A percentile compares a stretch with the other conserved stretches of the same genome.
Conservation (phyloP, 1,140 invertebrate species). For the Oedothorax gibbosus region DNA sequence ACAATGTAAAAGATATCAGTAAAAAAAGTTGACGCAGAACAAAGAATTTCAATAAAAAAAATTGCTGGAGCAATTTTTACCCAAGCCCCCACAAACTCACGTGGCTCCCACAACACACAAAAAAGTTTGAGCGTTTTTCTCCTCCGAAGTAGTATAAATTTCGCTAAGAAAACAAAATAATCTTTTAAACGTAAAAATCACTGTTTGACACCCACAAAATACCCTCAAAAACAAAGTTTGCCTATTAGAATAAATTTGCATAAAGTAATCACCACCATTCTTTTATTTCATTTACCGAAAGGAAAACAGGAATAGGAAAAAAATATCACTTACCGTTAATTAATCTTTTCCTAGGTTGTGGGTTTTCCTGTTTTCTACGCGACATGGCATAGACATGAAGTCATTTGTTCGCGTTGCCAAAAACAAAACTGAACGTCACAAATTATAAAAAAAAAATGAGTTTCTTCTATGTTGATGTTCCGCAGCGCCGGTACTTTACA, state of each 20-base stretch:
- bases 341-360: conserved; percentile 65
- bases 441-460: conserved; percentile 43
- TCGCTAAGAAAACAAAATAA: not conserved
- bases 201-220: not conserved
- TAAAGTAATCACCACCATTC: not conserved
- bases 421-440: conserved; percentile 35
- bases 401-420: conserved; percentile 34
- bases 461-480: conserved; percentile 29
- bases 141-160: not conserved
- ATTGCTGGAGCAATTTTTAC: conserved; percentile 11
- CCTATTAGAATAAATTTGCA: not conserved
- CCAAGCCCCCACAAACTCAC: conserved; percentile 5
- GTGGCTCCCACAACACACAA: conserved; percentile 13
- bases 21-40: no score
- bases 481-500: conserved; percentile 42
- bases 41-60: not conserved
- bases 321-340: conserved; percentile 64
- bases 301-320: not conserved
- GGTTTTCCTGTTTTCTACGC: conserved; percentile 65
- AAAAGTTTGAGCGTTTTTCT: conserved; percentile 18
- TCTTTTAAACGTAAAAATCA: not conserved
- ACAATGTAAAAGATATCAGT: no score
- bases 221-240: not conserved
- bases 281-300: not conserved
- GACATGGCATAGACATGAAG: conserved; percentile 62